Percentiles rank a stretch among this genome's conserved stretches.
Evolutionary conservation across 2,888 invertebrate genomes (phyloP).

Genomic region (Ochropacha duplaris): DNA sequence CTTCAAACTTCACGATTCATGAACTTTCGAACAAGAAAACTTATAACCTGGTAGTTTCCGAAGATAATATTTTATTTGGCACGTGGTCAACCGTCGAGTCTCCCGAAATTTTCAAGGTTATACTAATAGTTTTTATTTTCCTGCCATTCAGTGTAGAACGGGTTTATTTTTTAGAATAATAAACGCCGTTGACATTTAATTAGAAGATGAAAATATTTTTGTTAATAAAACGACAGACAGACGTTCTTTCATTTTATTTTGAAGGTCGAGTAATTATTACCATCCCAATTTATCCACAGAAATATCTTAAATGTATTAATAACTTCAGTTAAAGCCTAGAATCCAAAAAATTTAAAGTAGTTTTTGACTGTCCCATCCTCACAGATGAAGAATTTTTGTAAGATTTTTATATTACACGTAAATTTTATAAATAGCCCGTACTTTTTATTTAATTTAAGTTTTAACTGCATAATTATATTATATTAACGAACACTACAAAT

Average conservation of each 20-base stretch:
- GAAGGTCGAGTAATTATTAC: background rate
- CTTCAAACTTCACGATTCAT: constrained; percentile 13
- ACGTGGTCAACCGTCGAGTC: constrained; percentile 48
- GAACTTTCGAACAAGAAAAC: constrained; percentile 18
- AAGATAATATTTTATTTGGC: constrained; percentile 69
- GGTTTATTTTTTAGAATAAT: background rate
- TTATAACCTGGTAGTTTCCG: constrained; percentile 7
- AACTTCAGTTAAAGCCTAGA: no score
- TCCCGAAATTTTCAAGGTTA: constrained; percentile 50
- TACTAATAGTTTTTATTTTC: constrained; percentile 28
- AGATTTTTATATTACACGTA: no score
- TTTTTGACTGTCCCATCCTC: no score
- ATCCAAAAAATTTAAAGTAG: no score
- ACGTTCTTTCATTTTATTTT: background rate
- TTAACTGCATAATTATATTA: no score
- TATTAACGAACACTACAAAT: no score
- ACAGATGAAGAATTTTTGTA: no score
- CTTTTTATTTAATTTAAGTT: no score
- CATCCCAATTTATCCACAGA: no score
- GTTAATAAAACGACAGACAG: background rate
- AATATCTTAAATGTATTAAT: no score
- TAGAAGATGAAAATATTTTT: background rate
- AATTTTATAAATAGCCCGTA: no score
- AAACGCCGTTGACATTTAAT: background rate
- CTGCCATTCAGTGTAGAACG: background rate